These are phyloP conservation scores for Drosophila sp. DNA, from an alignment of 1,140 invertebrate genomes.

Conservation along the genomic window DNA sequence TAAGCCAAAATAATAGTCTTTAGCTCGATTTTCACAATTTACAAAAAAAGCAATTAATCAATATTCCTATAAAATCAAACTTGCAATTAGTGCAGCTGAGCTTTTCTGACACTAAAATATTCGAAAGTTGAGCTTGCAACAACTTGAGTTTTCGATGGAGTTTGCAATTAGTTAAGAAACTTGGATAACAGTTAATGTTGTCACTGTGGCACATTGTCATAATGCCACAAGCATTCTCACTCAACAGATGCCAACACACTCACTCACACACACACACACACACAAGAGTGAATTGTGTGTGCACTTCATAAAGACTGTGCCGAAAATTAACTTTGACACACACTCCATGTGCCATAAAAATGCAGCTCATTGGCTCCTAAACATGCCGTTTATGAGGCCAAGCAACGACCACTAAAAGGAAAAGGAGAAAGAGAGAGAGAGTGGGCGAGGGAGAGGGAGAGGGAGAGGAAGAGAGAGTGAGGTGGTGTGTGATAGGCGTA, in stretches of 20 bases:
- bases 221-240: constrained; percentile 34
- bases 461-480: background rate
- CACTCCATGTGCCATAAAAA: constrained; percentile 42
- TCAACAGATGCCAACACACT: constrained; percentile 24
- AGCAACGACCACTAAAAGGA: background rate
- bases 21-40: too few relatives aligned
- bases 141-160: constrained; percentile 11
- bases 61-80: too few relatives aligned
- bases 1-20: too few relatives aligned
- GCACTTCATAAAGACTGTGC: constrained; percentile 44
- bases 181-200: constrained; percentile 29
- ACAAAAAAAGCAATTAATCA: background rate
- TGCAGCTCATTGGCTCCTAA: constrained; percentile 53
- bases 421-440: background rate
- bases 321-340: constrained; percentile 70
- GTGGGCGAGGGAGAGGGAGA: background rate
- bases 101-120: too few relatives aligned
- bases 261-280: background rate
- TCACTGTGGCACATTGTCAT: constrained; percentile 34
- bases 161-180: constrained; percentile 28
- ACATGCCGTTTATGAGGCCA: constrained; percentile 45
- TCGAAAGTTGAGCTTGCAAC: background rate
- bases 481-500: constrained; percentile 7
- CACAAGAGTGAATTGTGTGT: constrained; percentile 9
- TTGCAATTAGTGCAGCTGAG: too few relatives aligned